phyloP scores from a whole-genome alignment of 2,888 invertebrate genomes.

The Nomada hirtipes region DNA sequence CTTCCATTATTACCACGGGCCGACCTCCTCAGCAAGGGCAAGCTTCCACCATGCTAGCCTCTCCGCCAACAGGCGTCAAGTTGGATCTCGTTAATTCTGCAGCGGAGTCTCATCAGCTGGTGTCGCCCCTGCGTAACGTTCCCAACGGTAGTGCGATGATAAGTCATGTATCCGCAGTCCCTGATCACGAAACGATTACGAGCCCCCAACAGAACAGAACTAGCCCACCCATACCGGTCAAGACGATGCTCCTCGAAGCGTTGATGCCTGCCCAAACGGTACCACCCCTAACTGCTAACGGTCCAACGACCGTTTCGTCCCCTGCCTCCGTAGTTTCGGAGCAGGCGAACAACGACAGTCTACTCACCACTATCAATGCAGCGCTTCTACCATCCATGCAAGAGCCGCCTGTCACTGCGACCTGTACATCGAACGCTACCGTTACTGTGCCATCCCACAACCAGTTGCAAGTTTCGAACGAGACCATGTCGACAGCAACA shows the following conservation, averaged over 20 bases:
- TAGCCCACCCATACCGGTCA: constrained; percentile 88
- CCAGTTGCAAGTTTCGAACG: constrained; percentile 72
- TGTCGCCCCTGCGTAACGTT: constrained; percentile 78
- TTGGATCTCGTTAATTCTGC: constrained; percentile 86
- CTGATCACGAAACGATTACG: constrained; percentile 81
- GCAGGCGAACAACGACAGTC: constrained; percentile 70
- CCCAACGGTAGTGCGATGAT: constrained; percentile 83
- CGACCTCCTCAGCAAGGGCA: constrained; percentile 68
- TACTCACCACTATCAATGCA: constrained; percentile 80
- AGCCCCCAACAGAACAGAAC: constrained; percentile 84
- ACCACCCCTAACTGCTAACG: constrained; percentile 48
- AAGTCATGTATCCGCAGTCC: constrained; percentile 83
- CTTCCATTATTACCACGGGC: constrained; percentile 78
- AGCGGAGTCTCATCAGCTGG: constrained; percentile 85
- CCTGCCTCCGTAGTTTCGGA: constrained; percentile 70
- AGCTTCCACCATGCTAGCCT: constrained; percentile 56
- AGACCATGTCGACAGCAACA: constrained; percentile 65
- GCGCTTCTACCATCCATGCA: constrained; percentile 79
- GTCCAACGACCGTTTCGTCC: constrained; percentile 54
- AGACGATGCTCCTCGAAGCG: constrained; percentile 91
- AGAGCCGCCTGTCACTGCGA: constrained; percentile 75
- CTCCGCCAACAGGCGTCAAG: constrained; percentile 64
- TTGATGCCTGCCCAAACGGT: constrained; percentile 72
- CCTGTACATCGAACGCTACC: constrained; percentile 69
- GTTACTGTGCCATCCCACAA: constrained; percentile 75